Evolutionary conservation across 2,797 vertebrate species (phyloP).

Genomic region (Dermochelys coriacea): DNA sequence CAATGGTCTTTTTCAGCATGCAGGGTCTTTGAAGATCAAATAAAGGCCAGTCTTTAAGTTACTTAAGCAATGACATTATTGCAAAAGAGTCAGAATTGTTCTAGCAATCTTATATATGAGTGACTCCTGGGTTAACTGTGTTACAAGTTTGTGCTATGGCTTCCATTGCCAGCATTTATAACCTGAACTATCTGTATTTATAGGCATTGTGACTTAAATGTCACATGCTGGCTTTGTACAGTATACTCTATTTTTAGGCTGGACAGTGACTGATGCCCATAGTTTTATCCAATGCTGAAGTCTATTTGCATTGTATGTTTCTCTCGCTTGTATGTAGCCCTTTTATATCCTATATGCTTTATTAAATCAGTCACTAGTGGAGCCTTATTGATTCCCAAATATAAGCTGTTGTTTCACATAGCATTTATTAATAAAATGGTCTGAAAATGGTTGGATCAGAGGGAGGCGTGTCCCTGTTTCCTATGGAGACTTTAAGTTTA

Average conservation of each 20-base stretch:
- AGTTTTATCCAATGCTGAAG: slow-evolving; percentile 40
- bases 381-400: slow-evolving; percentile 26
- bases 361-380: slow-evolving; percentile 21
- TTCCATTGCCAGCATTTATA: slow-evolving; percentile 49
- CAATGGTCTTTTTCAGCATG: slow-evolving; percentile 65
- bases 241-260: slow-evolving; percentile 56
- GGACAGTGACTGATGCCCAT: slow-evolving; percentile 47
- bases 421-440: background rate
- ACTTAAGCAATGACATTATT: slow-evolving; percentile 64
- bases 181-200: slow-evolving; percentile 50
- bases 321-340: background rate
- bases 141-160: slow-evolving; percentile 53
- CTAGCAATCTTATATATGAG: slow-evolving; percentile 41
- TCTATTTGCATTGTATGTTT: slow-evolving; percentile 10
- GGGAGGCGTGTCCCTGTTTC: background rate
- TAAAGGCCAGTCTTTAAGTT: slow-evolving; percentile 69
- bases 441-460: slow-evolving; percentile 42
- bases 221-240: slow-evolving; percentile 63
- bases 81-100: slow-evolving; percentile 56
- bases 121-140: slow-evolving; percentile 53
- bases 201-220: slow-evolving; percentile 60
- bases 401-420: slow-evolving; percentile 15
- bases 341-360: slow-evolving; percentile 19
- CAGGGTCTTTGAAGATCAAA: slow-evolving; percentile 79
- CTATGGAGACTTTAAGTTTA: slow-evolving; percentile 8